These are phyloP conservation scores for Hozukius guyotensis DNA, from an alignment of 2,797 vertebrate genomes.

Conservation along the genomic window DNA sequence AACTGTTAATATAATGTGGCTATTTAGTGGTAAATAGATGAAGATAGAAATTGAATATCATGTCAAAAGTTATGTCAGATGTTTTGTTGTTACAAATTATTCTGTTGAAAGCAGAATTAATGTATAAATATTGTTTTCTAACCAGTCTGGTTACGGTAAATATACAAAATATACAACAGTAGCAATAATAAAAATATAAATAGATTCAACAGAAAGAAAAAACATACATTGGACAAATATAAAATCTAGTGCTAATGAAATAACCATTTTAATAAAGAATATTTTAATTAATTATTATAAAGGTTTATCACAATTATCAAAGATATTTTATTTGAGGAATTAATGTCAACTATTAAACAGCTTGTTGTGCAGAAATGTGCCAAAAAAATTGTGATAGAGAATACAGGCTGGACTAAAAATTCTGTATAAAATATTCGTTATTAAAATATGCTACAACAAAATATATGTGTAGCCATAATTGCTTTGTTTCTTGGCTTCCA, in stretches of 20 bases:
- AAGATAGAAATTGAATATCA: neutral
- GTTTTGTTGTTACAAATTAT: neutral
- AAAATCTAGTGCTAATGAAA: neutral
- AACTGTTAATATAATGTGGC: neutral
- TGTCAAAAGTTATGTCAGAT: neutral
- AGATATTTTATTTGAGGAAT: neutral
- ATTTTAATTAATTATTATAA: neutral
- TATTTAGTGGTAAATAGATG: neutral
- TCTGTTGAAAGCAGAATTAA: neutral
- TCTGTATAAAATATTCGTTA: neutral
- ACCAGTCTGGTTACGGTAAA: neutral
- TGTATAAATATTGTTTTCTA: too few relatives aligned
- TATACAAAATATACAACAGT: neutral
- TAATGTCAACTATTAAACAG: neutral
- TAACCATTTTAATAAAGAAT: neutral
- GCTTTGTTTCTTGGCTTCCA: neutral
- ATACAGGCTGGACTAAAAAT: neutral
- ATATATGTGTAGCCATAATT: neutral
- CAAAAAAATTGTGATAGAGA: neutral
- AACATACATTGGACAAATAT: neutral
- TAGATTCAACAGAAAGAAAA: neutral
- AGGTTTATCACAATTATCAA: neutral
- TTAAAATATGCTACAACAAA: neutral
- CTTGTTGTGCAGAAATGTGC: neutral
- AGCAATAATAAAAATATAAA: neutral